Evolutionary conservation across 2,888 invertebrate species (phyloP), one percentile per base, ranked within the genome.

Genomic region (Lithophane ornitopus): DNA sequence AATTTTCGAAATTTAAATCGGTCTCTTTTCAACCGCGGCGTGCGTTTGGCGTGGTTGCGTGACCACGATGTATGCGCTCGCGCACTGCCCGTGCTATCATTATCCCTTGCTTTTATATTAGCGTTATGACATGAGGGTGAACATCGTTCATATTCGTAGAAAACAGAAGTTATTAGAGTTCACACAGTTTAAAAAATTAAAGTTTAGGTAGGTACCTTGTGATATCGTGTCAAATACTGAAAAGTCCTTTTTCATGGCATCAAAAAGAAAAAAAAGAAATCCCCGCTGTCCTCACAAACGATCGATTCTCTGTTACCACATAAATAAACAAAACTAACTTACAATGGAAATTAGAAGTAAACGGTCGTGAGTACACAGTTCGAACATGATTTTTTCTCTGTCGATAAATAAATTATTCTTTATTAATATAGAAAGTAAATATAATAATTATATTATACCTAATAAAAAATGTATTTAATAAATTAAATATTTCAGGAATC

Each of bases 91-190:
- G 49, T 52, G 26, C 59, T 71, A 68, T 78, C 77, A 76, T 76
- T 78, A 71, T 70, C n/a, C 39, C 70, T 76, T 61, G 76, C 88
- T 85, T 88, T 76, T 87, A 87, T 87, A 87, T 74, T 58, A 59
- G 52, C 85, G 62, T 22, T 59, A 59, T n/a, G 14, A 46, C 54
- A 83, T 63, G 66, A 67, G 72, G 52, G 62, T 44, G 80, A 70
- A 72, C 70, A 70, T 70, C 54, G 67, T 34, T 63, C 62, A 46
- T 70, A 54, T 58, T 22, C 34, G 56, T 3, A 19, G 19, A 52
- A 22, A 14, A 49, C 49, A 26, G 54, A 79, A 56, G 34, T 39
- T 56, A 56, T 28, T 14, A 28, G 3, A 14, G 14, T 28, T 28
- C 7, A 12, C 19, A 65, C 12, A 3, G n/a, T 26, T 11, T 41